phyloP scores from a whole-genome alignment of 2,113 vertebrate genomes.

The Xiphorhynchus elegans region DNA sequence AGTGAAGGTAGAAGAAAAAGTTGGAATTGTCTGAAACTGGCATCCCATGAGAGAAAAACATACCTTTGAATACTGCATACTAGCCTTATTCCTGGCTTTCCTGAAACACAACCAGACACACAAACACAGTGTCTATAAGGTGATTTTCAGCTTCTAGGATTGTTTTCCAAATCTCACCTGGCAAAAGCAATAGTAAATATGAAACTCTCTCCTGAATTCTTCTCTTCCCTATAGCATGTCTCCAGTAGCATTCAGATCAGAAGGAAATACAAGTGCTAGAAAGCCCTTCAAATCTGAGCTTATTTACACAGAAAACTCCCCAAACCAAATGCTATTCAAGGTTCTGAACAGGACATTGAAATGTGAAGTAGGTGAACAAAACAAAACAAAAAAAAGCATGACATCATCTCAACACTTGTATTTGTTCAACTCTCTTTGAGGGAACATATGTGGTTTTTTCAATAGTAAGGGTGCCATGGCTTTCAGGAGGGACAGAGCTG shows the following conservation, averaged over 20 bases:
- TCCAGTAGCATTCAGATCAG: neutral
- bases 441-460: neutral
- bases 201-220: neutral
- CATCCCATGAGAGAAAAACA: neutral
- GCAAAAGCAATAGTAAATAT: neutral
- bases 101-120: neutral
- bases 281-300: neutral
- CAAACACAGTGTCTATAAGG: neutral
- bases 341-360: neutral
- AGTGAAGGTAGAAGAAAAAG: neutral
- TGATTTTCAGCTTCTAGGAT: neutral
- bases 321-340: neutral
- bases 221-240: neutral
- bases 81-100: neutral
- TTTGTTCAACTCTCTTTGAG: neutral
- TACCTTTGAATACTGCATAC: neutral
- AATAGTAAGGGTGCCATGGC: neutral
- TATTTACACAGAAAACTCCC: neutral
- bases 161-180: neutral
- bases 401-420: neutral
- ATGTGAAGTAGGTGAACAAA: neutral
- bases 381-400: neutral
- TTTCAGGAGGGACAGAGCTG: slow-evolving; percentile 1
- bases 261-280: neutral
- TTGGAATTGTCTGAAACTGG: neutral